Conservation (phyloP, 2,797 vertebrate genomes). For the Liasis olivaceus region DNA sequence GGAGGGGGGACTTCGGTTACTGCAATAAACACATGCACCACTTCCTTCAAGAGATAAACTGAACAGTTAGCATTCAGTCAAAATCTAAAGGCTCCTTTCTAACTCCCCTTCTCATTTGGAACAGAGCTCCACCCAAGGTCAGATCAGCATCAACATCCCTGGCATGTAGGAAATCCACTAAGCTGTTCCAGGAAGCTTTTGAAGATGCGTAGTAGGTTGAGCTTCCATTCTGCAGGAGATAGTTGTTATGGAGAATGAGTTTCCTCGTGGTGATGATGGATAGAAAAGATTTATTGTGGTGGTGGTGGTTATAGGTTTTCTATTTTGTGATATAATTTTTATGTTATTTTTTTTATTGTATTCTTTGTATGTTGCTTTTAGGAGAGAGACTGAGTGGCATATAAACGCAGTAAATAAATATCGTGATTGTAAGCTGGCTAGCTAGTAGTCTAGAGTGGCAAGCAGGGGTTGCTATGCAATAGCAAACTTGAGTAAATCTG, state of each 20-base stretch:
- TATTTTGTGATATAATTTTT: background rate
- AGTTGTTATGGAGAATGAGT: background rate
- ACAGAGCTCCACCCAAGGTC: background rate
- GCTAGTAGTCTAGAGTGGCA: background rate
- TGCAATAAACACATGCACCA: conserved; percentile 10
- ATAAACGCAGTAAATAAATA: background rate
- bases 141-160: background rate
- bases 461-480: background rate
- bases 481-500: background rate
- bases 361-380: background rate
- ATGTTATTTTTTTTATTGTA: background rate
- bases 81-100: background rate
- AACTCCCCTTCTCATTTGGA: background rate
- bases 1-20: conserved; percentile 21
- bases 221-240: background rate
- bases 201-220: background rate
- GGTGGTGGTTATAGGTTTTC: background rate
- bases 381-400: background rate
- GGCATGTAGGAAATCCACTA: background rate
- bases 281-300: background rate
- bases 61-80: no score
- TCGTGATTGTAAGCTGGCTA: background rate
- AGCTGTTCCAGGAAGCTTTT: background rate
- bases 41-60: background rate
- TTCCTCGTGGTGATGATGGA: background rate